Evolutionary conservation across 1,140 invertebrate species (phyloP), one percentile per base, ranked within the genome.

Genomic region (Aphelenchoides besseyi): DNA sequence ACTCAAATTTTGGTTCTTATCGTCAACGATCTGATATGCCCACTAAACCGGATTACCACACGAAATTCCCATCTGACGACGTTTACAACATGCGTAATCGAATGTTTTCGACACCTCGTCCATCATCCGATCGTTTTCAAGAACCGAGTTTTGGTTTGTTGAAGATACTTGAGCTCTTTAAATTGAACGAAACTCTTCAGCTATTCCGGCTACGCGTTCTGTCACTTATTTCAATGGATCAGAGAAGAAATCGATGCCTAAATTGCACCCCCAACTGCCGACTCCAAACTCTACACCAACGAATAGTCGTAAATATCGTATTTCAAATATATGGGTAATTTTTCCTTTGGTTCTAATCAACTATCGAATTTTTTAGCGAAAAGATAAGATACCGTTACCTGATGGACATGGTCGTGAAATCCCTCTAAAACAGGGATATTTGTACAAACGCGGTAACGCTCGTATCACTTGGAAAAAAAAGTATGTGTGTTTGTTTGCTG

Each of bases 401-500:
- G 55, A 48, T 23, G 41, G 41, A 16, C 41, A 48, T 12, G 41
- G 41, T 16, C 41, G 95, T 69, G 91, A 92, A 54, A 98, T 98
- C 84, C 96, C 96, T 2, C 87, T 97, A 28, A 97, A 96, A 85
- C 93, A 97, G 85, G 95, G 95, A 26, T 93, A 94, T 85, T 88
- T 98, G 57, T 96, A 97, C 85, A 98, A 98, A 86, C 90, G 92
- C 75, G 94, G 92, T 78, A 94, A 91, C 63, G 96, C 63, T 1
- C 12, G 63, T 2, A 33, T 66, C 30, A 66, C 63, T 81, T 88
- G 95, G 93, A 98, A 98, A 86, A 98, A 98, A 87, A 98, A 98
- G 86, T 98, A 97, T 86, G 95, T 98, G 0, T 95, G 94, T 0
- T 86, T 98, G 2, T 91, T 92, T 81, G 92, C 94, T 86, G 93